These are phyloP conservation scores for Brachypteracias leptosomus DNA, from an alignment of 2,113 vertebrate genomes.

Conservation along the genomic window DNA sequence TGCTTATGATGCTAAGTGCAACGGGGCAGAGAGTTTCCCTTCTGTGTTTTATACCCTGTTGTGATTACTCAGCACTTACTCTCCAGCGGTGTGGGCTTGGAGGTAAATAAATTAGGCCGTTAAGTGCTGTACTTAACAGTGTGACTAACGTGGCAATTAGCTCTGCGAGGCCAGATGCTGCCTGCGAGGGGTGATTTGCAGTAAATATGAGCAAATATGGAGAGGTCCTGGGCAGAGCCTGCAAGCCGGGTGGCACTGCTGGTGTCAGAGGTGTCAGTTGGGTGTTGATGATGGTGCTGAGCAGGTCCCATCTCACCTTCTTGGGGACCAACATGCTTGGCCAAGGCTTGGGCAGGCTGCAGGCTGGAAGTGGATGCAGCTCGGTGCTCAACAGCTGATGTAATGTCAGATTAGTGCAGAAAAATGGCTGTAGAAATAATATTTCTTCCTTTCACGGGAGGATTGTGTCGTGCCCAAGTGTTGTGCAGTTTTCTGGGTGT, in stretches of 20 bases:
- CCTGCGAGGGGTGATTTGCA: background rate
- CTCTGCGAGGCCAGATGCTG: background rate
- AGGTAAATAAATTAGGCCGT: background rate
- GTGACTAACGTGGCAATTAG: background rate
- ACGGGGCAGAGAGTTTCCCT: background rate
- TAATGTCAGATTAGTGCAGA: background rate
- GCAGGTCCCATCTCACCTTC: background rate
- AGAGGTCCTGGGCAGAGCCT: background rate
- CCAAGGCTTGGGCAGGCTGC: background rate
- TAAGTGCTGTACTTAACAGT: background rate
- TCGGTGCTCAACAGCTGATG: background rate
- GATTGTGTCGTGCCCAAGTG: background rate
- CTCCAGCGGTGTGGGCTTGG: background rate
- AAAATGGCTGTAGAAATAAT: background rate
- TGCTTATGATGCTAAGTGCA: background rate
- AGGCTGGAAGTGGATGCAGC: background rate
- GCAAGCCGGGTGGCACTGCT: background rate
- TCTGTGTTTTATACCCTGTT: background rate
- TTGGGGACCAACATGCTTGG: fast-evolving
- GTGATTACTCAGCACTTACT: background rate
- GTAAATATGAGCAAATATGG: background rate
- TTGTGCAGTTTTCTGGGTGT: background rate
- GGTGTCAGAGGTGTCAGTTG: background rate
- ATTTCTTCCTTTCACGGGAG: background rate
- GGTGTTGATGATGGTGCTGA: background rate